Evolutionary conservation across 1,140 invertebrate species (phyloP).

Genomic region (Cephus cinctus): DNA sequence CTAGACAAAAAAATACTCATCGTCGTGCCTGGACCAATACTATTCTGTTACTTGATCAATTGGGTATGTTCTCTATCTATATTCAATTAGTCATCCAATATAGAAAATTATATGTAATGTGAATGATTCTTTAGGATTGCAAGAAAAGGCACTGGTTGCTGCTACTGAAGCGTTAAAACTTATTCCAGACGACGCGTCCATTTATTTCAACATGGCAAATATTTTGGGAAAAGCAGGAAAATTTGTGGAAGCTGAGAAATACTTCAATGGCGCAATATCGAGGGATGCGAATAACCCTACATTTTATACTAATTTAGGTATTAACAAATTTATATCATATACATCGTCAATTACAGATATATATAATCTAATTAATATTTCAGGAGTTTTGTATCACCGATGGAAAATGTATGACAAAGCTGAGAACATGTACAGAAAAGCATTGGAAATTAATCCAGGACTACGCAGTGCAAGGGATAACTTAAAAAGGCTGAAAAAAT

Average conservation of each 20-base stretch:
- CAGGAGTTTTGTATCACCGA: slow-evolving; percentile 90
- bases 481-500: slow-evolving; percentile 55
- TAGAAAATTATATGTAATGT: no score
- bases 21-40: slow-evolving; percentile 89
- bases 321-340: slow-evolving; percentile 8
- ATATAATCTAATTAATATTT: slow-evolving; percentile 39
- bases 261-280: slow-evolving; percentile 76
- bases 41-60: slow-evolving; percentile 83
- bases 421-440: slow-evolving; percentile 71
- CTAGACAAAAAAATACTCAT: slow-evolving; percentile 73
- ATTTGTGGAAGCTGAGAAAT: slow-evolving; percentile 75
- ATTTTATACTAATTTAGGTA: slow-evolving; percentile 85
- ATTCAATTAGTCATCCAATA: slow-evolving; percentile 19
- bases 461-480: slow-evolving; percentile 68
- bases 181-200: slow-evolving; percentile 69
- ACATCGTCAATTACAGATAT: slow-evolving; percentile 8
- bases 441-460: slow-evolving; percentile 71
- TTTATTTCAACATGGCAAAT: slow-evolving; percentile 88
- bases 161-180: slow-evolving; percentile 68
- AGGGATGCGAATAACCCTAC: slow-evolving; percentile 67
- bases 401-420: slow-evolving; percentile 82
- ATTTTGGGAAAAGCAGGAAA: slow-evolving; percentile 79
- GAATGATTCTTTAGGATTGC: slow-evolving; percentile 58
- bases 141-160: slow-evolving; percentile 68
- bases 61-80: slow-evolving; percentile 57